Conservation (phyloP, 1,140 invertebrate genomes). For the Drosophila miranda region DNA sequence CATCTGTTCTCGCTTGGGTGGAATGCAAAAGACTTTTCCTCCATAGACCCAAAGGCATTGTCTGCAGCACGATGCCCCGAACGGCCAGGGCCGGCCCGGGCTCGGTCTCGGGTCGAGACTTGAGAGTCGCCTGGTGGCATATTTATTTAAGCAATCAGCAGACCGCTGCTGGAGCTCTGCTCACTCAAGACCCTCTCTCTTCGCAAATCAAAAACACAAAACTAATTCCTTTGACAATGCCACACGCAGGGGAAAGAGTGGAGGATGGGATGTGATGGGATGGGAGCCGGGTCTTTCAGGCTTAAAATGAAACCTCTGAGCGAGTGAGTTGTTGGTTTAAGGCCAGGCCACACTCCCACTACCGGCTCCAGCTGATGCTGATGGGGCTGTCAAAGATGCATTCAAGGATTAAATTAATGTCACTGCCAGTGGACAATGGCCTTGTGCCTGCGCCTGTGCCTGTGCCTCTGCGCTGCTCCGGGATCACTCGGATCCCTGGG, state of each 20-base stretch:
- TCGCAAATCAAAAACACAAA: slow-evolving; percentile 79
- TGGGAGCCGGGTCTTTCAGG: slow-evolving; percentile 10
- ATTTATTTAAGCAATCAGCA: slow-evolving; percentile 80
- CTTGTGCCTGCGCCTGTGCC: background rate
- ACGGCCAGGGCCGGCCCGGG: too few relatives aligned
- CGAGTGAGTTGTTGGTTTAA: slow-evolving; percentile 39
- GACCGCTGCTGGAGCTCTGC: slow-evolving; percentile 60
- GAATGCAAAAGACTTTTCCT: slow-evolving; percentile 54
- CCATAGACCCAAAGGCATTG: slow-evolving; percentile 63
- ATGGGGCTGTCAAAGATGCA: slow-evolving; percentile 76
- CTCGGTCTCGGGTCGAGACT: slow-evolving; percentile 2
- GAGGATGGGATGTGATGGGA: background rate
- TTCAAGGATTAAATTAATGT: slow-evolving; percentile 81
- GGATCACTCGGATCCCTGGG: slow-evolving; percentile 1
- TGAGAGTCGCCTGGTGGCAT: slow-evolving; percentile 56
- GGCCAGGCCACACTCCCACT: background rate
- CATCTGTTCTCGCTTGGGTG: slow-evolving; percentile 40
- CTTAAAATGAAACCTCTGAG: slow-evolving; percentile 29
- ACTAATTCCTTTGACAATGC: slow-evolving; percentile 80
- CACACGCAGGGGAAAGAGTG: slow-evolving; percentile 50
- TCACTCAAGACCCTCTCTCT: slow-evolving; percentile 48
- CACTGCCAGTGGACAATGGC: slow-evolving; percentile 76
- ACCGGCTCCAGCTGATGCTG: slow-evolving; percentile 6
- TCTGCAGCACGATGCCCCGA: slow-evolving; percentile 59
- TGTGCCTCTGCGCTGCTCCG: too few relatives aligned